Evolutionary conservation across 64 coral and sea anemone genomes (phyloP), one percentile per base, ranked within the genome.

Genomic region (Exaiptasia diaphana): DNA sequence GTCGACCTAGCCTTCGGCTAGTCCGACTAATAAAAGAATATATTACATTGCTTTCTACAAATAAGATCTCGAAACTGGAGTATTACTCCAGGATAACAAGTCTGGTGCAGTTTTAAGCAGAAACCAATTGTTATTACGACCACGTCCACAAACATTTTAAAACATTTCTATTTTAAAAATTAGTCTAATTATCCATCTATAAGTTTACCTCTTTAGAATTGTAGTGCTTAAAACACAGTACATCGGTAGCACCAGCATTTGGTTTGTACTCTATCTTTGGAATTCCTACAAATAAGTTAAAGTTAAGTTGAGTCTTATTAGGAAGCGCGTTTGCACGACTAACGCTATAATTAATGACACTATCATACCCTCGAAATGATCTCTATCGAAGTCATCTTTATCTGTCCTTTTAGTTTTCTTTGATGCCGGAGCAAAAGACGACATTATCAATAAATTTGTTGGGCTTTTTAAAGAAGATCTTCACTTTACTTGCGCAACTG

Each of bases 181-280:
- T 0, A 61, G 57, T 61, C 7, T 78, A 77, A 55, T 3, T 24
- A 15, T 14, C 12, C 7, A 20, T 8, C 17, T 21, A 42, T 63
- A 38, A 38, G 11, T n/a, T n/a, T 30, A 93, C 91, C 72, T 93
- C 91, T 64, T 82, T 37, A 34, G 78, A 32, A 50, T 93, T 83
- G 64, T 93, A 93, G 46, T 93, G 85, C 53, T 93, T 93, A 63
- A 83, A 93, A 30, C 85, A 93, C 25, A 93, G 58, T 0, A 88
- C 80, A 73, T 93, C 91, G 6, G 50, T 76, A 24, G 91, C 53
- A 32, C 79, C 85, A 62, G 59, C 59, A 31, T 93, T 85, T 31
- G 91, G 85, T 6, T 93, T 83, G 65, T 70, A 93, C 31, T 93
- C 72, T 54, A 93, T 93, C 28, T 88, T 78, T 37, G 41, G 40